phyloP scores from a whole-genome alignment of 2,797 vertebrate genomes.

The Epinephelus malabaricus region DNA sequence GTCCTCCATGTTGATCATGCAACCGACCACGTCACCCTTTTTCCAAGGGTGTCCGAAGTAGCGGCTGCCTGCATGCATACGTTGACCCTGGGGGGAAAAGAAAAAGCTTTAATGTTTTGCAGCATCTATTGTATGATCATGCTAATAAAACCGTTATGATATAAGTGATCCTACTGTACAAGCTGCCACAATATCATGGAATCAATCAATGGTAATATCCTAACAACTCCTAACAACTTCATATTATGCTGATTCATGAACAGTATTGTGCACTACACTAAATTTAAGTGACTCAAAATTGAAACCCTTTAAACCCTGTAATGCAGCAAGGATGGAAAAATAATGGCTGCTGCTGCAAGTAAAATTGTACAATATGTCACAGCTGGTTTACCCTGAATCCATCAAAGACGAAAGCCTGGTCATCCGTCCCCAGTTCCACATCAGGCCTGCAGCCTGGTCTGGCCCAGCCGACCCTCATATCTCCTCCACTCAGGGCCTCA shows the following conservation, averaged over 20 bases:
- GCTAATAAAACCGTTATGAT: neutral
- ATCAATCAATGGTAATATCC: neutral
- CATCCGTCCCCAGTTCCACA: constrained; percentile 91
- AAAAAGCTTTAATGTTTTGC: accelerated
- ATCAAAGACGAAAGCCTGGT: constrained; percentile 97
- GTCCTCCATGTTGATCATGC: constrained; percentile 98
- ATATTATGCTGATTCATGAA: neutral
- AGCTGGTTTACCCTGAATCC: constrained; percentile 91
- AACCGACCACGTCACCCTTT: constrained; percentile 97
- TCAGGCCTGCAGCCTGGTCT: constrained; percentile 94
- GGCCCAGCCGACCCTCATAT: constrained; percentile 99
- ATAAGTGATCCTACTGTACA: neutral
- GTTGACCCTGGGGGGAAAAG: constrained; percentile 88
- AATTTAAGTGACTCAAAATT: neutral
- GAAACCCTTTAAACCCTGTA: neutral
- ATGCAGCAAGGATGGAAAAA: neutral
- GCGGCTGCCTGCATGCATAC: constrained; percentile 94
- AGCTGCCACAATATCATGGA: neutral
- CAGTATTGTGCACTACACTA: neutral
- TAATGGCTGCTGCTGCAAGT: neutral
- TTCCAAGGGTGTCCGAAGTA: constrained; percentile 96
- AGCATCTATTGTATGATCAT: neutral
- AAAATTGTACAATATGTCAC: neutral
- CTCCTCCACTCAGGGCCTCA: constrained; percentile 94
- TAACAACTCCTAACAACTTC: too few relatives aligned